Evolutionary conservation across 2,888 invertebrate species (phyloP).

Genomic region (Palloptera scutellata): DNA sequence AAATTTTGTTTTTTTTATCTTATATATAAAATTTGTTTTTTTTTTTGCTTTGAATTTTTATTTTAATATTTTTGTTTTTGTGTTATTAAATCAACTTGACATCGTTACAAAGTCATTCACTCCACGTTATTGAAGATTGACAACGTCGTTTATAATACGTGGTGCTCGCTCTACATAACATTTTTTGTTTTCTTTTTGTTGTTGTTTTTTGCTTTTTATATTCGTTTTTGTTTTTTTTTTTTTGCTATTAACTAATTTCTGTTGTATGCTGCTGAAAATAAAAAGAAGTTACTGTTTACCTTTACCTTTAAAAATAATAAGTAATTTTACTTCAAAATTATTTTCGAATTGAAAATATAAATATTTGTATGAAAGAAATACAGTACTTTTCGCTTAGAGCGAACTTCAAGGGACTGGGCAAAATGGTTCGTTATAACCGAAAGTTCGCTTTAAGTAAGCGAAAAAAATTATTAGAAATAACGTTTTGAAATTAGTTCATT

Average conservation of each 20-base stretch:
- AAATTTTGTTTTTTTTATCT: no score
- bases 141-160: slow-evolving; percentile 1
- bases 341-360: no score
- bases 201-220: neutral
- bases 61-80: neutral
- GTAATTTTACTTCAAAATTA: no score
- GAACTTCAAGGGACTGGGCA: no score
- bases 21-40: neutral
- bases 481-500: no score
- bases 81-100: slow-evolving; percentile 41
- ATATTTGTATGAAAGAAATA: no score
- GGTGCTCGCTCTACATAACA: neutral
- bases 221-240: neutral
- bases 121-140: neutral
- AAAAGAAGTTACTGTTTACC: no score
- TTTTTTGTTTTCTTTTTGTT: neutral
- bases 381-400: no score
- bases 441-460: no score
- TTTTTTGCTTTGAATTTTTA: neutral
- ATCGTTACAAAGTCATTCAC: slow-evolving; percentile 45
- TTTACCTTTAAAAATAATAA: no score
- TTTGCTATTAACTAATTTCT: neutral
- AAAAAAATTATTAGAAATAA: no score
- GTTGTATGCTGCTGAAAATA: neutral
- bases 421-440: no score